Percentiles rank a stretch among this genome's conserved stretches.
Conservation (phyloP, 2,113 vertebrate genomes). For the Numida meleagris region DNA sequence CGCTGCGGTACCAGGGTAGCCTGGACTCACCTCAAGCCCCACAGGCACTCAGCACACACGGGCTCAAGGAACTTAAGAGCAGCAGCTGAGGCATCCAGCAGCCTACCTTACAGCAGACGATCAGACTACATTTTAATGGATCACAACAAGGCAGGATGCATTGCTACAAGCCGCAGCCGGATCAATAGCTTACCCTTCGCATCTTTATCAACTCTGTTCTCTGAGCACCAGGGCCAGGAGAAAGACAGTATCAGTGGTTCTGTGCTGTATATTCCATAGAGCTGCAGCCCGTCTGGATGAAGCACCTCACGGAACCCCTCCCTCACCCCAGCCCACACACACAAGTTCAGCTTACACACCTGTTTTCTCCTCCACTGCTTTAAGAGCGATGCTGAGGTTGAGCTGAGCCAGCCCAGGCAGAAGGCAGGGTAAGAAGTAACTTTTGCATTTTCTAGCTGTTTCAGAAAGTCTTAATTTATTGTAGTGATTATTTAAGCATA, state of each 20-base stretch:
- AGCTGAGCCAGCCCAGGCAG: background rate
- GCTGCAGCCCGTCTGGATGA: background rate
- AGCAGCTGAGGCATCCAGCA: too few relatives aligned
- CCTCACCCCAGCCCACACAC: background rate
- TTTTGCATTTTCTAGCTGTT: slow-evolving; percentile 47
- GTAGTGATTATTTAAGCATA: slow-evolving; percentile 62
- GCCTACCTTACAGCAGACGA: rapidly evolving
- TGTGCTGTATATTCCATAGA: background rate
- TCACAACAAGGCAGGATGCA: background rate
- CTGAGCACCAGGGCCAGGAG: background rate
- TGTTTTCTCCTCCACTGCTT: background rate
- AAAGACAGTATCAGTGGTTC: background rate
- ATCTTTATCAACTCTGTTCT: background rate
- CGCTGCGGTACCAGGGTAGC: too few relatives aligned
- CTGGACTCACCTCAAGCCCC: too few relatives aligned
- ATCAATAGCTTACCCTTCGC: too few relatives aligned
- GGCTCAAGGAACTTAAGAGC: too few relatives aligned
- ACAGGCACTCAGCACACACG: too few relatives aligned
- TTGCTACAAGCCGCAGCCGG: rapidly evolving
- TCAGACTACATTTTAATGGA: rapidly evolving
- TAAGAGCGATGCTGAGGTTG: background rate
- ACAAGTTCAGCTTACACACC: rapidly evolving
- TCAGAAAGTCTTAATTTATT: slow-evolving; percentile 67
- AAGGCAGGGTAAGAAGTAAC: slow-evolving; percentile 45
- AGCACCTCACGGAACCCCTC: too few relatives aligned